A percentile compares a stretch with the other conserved stretches of the same genome.
phyloP scores from a whole-genome alignment of 2,113 vertebrate genomes.

The Promerops cafer region DNA sequence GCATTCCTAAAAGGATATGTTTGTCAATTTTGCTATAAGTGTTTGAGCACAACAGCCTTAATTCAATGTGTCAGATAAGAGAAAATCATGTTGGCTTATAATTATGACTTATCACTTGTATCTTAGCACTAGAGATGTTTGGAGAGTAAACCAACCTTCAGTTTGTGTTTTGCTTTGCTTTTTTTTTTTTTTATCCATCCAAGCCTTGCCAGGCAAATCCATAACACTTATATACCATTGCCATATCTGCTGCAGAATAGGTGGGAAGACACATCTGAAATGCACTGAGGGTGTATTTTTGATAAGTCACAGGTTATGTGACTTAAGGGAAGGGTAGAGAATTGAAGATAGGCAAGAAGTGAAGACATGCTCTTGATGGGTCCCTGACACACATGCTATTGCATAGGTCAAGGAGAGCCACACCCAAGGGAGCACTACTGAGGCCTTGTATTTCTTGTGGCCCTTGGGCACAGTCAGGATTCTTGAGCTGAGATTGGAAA shows the following conservation, averaged over 20 bases:
- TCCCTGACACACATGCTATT: neutral
- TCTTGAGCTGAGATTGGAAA: neutral
- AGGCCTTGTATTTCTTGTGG: neutral
- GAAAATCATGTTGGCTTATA: conserved; percentile 56
- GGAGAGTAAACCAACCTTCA: neutral
- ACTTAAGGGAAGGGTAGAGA: neutral
- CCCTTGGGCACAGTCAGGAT: neutral
- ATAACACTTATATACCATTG: neutral
- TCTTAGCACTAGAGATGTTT: conserved; percentile 36
- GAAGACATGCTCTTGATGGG: neutral
- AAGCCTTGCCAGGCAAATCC: neutral
- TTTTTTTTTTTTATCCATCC: neutral
- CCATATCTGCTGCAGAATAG: neutral
- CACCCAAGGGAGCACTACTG: neutral
- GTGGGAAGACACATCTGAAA: neutral
- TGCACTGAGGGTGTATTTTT: neutral
- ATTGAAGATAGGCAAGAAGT: neutral
- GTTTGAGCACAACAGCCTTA: conserved; percentile 57
- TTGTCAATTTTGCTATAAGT: conserved; percentile 64
- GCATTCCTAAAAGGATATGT: conserved; percentile 45
- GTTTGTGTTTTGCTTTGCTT: neutral
- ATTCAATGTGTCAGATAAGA: conserved; percentile 59
- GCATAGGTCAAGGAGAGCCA: neutral
- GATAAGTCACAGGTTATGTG: neutral
- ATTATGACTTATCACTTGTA: conserved; percentile 61